phyloP scores from a whole-genome alignment of 2,113 vertebrate genomes.

The Isurus oxyrinchus region DNA sequence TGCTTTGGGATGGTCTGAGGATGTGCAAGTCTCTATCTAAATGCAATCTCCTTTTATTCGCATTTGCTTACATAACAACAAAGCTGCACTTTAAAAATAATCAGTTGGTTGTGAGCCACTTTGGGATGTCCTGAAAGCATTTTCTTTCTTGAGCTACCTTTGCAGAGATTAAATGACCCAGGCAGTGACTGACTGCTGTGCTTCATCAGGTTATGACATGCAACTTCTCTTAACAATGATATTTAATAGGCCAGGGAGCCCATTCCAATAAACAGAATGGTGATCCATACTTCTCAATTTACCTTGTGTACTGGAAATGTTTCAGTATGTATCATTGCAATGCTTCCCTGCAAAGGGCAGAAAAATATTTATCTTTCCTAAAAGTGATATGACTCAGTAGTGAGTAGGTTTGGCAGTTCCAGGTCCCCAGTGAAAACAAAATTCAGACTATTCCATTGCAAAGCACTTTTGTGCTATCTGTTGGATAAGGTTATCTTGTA shows the following conservation, averaged over 20 bases:
- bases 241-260: not conserved
- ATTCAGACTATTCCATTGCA: not conserved
- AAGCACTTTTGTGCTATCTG: not conserved
- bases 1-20: not conserved
- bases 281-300: constrained; percentile 6
- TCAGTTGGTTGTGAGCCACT: not conserved
- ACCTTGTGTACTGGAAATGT: not conserved
- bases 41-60: not conserved
- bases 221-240: not conserved
- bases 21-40: not conserved
- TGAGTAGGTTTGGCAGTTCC: not conserved
- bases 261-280: not conserved
- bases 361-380: not conserved
- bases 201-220: not conserved
- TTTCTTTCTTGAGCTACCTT: not conserved
- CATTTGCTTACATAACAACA: not conserved
- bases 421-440: not conserved
- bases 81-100: not conserved
- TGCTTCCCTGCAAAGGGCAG: not conserved
- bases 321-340: not conserved
- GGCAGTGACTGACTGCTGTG: not conserved
- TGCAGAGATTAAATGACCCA: too few relatives aligned
- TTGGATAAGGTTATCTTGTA: not conserved
- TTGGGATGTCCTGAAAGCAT: not conserved
- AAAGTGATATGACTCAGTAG: not conserved